Percentiles rank a stretch among this genome's conserved stretches.
phyloP scores from a whole-genome alignment of 1,140 invertebrate genomes.

The Diabrotica undecimpunctata region DNA sequence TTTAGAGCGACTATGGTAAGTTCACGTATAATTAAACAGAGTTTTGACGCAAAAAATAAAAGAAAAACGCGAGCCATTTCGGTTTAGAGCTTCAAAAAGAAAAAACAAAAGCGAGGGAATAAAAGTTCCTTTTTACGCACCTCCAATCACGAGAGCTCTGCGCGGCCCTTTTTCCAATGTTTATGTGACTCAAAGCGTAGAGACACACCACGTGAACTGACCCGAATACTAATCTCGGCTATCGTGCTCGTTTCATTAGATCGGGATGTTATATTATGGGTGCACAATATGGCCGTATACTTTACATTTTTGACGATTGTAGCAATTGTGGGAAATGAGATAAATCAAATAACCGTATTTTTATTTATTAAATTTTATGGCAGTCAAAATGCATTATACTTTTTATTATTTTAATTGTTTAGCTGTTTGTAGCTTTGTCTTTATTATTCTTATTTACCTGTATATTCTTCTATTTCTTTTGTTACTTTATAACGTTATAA shows the following conservation, averaged over 20 bases:
- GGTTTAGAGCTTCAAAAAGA: constrained; percentile 2
- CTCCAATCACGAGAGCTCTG: constrained; percentile 21
- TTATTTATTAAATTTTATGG: too few relatives aligned
- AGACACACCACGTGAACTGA: constrained; percentile 22
- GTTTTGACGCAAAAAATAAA: constrained; percentile 10
- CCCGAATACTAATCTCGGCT: constrained; percentile 21
- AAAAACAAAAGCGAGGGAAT: constrained; percentile 15
- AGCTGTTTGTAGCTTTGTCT: too few relatives aligned
- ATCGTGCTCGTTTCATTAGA: constrained; percentile 6
- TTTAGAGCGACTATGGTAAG: too few relatives aligned
- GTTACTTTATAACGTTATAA: too few relatives aligned
- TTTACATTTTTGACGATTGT: too few relatives aligned
- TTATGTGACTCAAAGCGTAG: constrained; percentile 15
- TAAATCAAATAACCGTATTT: too few relatives aligned
- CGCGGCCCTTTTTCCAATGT: constrained; percentile 21
- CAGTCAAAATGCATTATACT: too few relatives aligned
- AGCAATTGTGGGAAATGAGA: too few relatives aligned
- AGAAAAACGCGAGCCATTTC: constrained; percentile 1
- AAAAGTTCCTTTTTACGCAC: constrained; percentile 22
- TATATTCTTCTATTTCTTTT: too few relatives aligned
- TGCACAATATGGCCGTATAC: background rate
- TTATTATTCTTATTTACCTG: too few relatives aligned
- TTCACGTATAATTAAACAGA: constrained; percentile 6
- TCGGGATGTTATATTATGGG: constrained; percentile 13
- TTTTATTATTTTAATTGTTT: too few relatives aligned